Base-by-base conservation (phyloP, 1,140 invertebrate genomes). In the Brachionus rubens region DNA sequence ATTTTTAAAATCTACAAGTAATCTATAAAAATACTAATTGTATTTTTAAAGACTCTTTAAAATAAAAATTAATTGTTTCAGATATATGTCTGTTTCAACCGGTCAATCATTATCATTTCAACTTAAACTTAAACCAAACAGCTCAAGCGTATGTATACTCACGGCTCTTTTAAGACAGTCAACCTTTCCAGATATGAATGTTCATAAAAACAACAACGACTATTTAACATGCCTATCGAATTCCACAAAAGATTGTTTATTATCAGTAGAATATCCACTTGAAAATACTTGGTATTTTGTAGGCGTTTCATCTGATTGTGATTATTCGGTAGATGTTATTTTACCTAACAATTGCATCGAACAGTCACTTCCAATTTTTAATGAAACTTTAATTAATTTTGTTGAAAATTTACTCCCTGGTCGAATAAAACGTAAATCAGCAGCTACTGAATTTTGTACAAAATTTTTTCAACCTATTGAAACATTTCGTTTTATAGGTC, bases 401-500 rank as follows among this genome's bases (percentile, higher is more conserved):
- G 30, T 65, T 16, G 59, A 65, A 65, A 65, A 41, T 46, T 5
- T 41, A 1, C 43, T 24, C 26, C 59, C 59, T 0, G 59, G 59
- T 30, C 36, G 36, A 21, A 24, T 65, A 21, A 65, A 59, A 19
- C 59, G 24, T 30, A 65, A 65, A 43, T 26, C 10, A 65, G 40
- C 21, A n/a, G n/a, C n/a, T n/a, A n/a, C n/a, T 14, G 59, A 65
- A 65, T 65, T 14, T 41, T 72, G 68, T 19, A 19, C 43, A 14
- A 72, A 72, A 14, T 41, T 24, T 43, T 65, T 43, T 72, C 30
- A 40, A 14, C 68, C 46, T 7, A 54, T 72, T 24, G 68, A 72
- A 50, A 72, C 68, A 50, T 72, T 72, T 72, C 19, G 68, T 30
- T 72, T 72, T 16, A 72, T 72, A 36, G 68, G 68, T 33, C 68